These are phyloP conservation scores for Automeris io DNA, from an alignment of 2,888 invertebrate genomes.

Conservation along the genomic window DNA sequence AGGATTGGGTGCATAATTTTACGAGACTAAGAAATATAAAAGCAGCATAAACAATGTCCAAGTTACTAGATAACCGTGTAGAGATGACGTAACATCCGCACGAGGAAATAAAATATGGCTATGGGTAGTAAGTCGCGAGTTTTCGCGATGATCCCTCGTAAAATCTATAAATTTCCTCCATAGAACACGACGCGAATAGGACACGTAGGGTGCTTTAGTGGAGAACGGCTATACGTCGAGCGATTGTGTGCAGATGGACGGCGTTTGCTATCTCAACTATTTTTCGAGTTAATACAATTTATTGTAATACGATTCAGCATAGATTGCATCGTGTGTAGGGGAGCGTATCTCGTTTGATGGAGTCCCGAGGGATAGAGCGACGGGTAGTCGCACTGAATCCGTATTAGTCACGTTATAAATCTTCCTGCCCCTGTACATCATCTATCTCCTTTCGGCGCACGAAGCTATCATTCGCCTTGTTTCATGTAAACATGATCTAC, in stretches of 20 bases:
- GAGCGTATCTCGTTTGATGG: slow-evolving; percentile 75
- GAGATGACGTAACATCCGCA: slow-evolving; percentile 64
- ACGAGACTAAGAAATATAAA: slow-evolving; percentile 1
- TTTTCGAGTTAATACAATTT: slow-evolving; percentile 77
- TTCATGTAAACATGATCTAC: slow-evolving; percentile 45
- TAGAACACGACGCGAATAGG: slow-evolving; percentile 41
- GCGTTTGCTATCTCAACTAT: slow-evolving; percentile 75
- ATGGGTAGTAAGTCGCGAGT: slow-evolving; percentile 63
- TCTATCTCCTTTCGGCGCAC: slow-evolving; percentile 53
- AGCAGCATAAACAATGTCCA: slow-evolving; percentile 12
- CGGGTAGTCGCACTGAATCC: slow-evolving; percentile 64
- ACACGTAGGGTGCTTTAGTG: slow-evolving; percentile 50
- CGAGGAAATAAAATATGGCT: slow-evolving; percentile 66
- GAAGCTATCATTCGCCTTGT: slow-evolving; percentile 51
- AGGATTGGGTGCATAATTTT: slow-evolving; percentile 1
- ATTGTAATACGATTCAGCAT: slow-evolving; percentile 78
- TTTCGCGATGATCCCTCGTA: slow-evolving; percentile 69
- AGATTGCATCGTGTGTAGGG: slow-evolving; percentile 74
- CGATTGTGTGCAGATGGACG: slow-evolving; percentile 74
- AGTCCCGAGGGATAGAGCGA: slow-evolving; percentile 62
- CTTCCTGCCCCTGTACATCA: slow-evolving; percentile 52
- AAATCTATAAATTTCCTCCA: slow-evolving; percentile 68
- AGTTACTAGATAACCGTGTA: slow-evolving; percentile 44
- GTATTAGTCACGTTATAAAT: slow-evolving; percentile 76
- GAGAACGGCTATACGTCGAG: slow-evolving; percentile 37